phyloP scores from a whole-genome alignment of 2,888 invertebrate genomes.

The Lomographa bimaculata region DNA sequence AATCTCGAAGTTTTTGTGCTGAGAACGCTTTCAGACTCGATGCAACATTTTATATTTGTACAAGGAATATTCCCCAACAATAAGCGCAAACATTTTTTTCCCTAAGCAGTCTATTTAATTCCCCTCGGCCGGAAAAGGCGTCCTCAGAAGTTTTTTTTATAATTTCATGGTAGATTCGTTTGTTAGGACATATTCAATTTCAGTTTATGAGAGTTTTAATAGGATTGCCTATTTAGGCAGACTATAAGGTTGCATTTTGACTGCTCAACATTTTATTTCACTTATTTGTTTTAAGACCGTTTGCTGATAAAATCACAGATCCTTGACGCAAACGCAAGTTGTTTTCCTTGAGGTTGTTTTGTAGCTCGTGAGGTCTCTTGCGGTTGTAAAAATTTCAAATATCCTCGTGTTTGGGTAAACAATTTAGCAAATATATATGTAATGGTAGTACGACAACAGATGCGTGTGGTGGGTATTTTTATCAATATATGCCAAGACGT shows the following conservation, averaged over 20 bases:
- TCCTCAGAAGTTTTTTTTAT: conserved; percentile 32
- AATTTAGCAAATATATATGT: too few species aligned
- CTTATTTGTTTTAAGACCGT: background rate
- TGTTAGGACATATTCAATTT: conserved; percentile 27
- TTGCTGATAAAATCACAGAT: background rate
- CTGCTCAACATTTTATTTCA: conserved; percentile 4
- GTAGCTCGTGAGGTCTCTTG: too few species aligned
- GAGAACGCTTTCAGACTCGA: conserved; percentile 50
- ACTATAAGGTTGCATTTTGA: too few species aligned
- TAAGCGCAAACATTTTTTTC: conserved; percentile 43
- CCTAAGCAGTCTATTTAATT: conserved; percentile 41
- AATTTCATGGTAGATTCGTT: conserved; percentile 23
- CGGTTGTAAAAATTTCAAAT: too few species aligned
- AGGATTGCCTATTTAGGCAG: background rate
- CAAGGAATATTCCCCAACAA: conserved; percentile 45
- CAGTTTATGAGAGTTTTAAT: conserved; percentile 21
- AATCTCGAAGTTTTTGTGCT: conserved; percentile 61
- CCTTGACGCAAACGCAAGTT: too few species aligned
- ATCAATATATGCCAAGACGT: too few species aligned
- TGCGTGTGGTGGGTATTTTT: too few species aligned
- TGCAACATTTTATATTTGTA: conserved; percentile 54
- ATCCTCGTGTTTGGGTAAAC: too few species aligned
- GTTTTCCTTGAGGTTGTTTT: too few species aligned
- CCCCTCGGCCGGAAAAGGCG: conserved; percentile 28
- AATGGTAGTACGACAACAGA: too few species aligned